Evolutionary conservation across 1,140 invertebrate genomes (phyloP).

Genomic region (Antheraea pernyi): DNA sequence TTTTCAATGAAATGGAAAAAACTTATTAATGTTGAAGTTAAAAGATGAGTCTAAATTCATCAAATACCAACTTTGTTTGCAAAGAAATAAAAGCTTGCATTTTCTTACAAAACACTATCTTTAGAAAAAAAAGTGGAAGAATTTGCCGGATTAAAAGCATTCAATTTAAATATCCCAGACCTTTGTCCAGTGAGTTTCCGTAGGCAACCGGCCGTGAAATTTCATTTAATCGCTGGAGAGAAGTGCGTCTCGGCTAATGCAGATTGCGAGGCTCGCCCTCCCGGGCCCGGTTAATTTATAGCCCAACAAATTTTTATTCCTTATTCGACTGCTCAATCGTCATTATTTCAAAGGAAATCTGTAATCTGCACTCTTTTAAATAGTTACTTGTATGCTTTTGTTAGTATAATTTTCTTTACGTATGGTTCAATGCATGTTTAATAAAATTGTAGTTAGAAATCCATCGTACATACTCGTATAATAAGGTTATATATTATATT

Average conservation of each 20-base stretch:
- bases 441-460: too few relatives aligned
- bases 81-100: background rate
- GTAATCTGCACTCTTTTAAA: background rate
- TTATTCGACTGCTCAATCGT: constrained; percentile 65
- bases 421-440: too few relatives aligned
- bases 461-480: too few relatives aligned
- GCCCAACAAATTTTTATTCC: constrained; percentile 74
- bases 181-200: constrained; percentile 67
- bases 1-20: too few relatives aligned
- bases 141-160: constrained; percentile 62
- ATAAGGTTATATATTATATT: too few relatives aligned
- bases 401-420: too few relatives aligned
- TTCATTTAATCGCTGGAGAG: constrained; percentile 74
- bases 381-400: constrained; percentile 8
- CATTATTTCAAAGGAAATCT: constrained; percentile 36
- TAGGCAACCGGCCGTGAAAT: constrained; percentile 68
- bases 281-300: constrained; percentile 67
- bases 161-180: constrained; percentile 70
- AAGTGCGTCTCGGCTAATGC: constrained; percentile 74
- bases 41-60: background rate
- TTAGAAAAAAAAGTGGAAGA: constrained; percentile 43
- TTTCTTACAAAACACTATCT: constrained; percentile 10
- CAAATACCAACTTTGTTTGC: background rate
- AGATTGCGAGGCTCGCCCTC: constrained; percentile 66
- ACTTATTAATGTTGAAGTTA: background rate